Conservation (phyloP, 1,140 invertebrate genomes). For the Aphelenchoides besseyi region DNA sequence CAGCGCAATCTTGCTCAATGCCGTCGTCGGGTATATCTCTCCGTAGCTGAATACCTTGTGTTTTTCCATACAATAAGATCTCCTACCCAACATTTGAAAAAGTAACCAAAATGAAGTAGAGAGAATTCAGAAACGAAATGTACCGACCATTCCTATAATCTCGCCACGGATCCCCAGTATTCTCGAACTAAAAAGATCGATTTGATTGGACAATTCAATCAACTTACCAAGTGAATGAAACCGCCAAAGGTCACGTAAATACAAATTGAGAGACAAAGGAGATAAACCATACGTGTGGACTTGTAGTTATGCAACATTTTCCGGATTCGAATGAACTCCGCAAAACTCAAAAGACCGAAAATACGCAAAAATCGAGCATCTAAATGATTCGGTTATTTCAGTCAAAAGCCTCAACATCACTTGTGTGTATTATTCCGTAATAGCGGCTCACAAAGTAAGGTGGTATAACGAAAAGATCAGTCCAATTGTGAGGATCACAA, state of each 20-base stretch:
- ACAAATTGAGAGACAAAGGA: not conserved
- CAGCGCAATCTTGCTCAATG: not conserved
- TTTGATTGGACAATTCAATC: not conserved
- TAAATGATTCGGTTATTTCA: not conserved
- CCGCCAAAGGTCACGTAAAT: not conserved
- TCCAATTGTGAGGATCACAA: not conserved
- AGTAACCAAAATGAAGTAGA: not conserved
- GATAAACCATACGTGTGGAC: not conserved
- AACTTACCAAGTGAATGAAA: not conserved
- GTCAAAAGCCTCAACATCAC: not conserved
- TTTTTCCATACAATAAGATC: no score
- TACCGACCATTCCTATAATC: not conserved
- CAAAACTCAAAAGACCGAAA: not conserved
- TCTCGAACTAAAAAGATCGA: not conserved
- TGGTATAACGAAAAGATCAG: not conserved
- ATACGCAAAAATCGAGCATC: not conserved
- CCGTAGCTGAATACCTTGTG: not conserved
- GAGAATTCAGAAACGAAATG: not conserved
- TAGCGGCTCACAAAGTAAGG: not conserved
- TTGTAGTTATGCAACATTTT: not conserved
- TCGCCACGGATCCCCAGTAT: not conserved
- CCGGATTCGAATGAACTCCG: not conserved
- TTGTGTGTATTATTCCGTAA: not conserved
- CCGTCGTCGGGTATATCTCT: not conserved
- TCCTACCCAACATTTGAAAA: no score